Conservation (phyloP, 1,140 invertebrate genomes). For the Procambarus virginalis region DNA sequence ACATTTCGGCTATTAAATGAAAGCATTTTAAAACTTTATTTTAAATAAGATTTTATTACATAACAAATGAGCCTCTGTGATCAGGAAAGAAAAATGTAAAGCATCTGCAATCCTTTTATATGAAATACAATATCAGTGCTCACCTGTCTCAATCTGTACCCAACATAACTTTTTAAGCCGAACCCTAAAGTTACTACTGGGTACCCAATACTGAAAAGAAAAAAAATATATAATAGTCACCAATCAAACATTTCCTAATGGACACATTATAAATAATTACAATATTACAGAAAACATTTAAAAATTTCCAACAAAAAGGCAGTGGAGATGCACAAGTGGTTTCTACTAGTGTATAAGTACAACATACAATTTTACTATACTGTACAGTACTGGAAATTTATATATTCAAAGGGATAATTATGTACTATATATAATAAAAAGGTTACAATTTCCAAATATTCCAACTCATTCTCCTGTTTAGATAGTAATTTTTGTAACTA, state of each 20-base stretch:
- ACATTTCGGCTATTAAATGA: too few species aligned
- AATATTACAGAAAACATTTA: too few species aligned
- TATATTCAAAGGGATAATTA: too few species aligned
- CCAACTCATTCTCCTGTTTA: too few species aligned
- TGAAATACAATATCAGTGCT: slow-evolving; percentile 76
- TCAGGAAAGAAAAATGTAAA: not conserved
- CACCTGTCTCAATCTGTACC: slow-evolving; percentile 86
- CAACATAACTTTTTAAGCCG: slow-evolving; percentile 96
- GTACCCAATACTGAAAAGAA: slow-evolving; percentile 90
- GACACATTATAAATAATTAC: too few species aligned
- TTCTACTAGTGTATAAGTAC: not conserved
- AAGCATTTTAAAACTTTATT: too few species aligned
- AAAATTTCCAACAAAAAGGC: too few species aligned
- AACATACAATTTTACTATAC: not conserved
- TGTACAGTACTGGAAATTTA: too few species aligned
- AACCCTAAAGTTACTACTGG: slow-evolving; percentile 97
- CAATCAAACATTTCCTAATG: too few species aligned
- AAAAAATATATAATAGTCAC: slow-evolving; percentile 7
- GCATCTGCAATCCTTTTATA: not conserved
- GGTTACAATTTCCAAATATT: too few species aligned
- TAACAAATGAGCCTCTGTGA: not conserved
- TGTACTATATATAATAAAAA: too few species aligned
- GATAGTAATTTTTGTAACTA: too few species aligned
- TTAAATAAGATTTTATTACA: not conserved
- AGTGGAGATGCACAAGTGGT: not conserved